A percentile compares a stretch with the other conserved stretches of the same genome.
Conservation (phyloP, 2,113 vertebrate genomes). For the Cyanoliseus patagonus region DNA sequence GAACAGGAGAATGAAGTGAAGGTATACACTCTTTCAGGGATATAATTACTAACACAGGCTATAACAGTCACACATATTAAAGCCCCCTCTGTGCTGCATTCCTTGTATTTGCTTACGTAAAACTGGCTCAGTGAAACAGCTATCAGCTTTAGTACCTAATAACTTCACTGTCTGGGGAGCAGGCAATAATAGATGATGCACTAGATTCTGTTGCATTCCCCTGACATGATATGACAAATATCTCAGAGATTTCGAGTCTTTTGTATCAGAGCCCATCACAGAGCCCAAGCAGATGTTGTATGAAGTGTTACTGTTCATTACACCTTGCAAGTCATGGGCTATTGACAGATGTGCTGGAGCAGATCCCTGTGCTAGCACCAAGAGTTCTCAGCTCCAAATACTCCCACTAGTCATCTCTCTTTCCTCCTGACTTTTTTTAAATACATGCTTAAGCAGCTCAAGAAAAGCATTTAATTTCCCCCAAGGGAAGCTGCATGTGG, state of each 20-base stretch:
- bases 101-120: neutral
- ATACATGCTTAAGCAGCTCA: neutral
- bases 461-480: neutral
- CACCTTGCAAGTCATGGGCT: neutral
- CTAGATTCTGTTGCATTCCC: neutral
- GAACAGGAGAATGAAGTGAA: neutral
- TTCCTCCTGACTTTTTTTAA: neutral
- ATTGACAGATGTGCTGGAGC: slow-evolving; percentile 24
- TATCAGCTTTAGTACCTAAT: neutral
- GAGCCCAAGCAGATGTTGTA: neutral
- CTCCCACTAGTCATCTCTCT: neutral
- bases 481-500: slow-evolving; percentile 16
- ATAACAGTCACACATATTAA: neutral
- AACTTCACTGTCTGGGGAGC: neutral
- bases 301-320: neutral
- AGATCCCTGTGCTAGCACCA: neutral
- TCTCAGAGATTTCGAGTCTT: neutral
- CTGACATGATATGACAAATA: neutral
- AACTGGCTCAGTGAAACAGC: neutral
- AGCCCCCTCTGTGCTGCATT: neutral
- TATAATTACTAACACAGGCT: neutral
- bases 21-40: neutral
- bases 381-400: neutral
- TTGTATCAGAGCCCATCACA: neutral
- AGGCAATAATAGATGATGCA: neutral